Evolutionary conservation across 2,113 vertebrate species (phyloP), one percentile per base, ranked within the genome.

Genomic region (Odocoileus hemionus): DNA sequence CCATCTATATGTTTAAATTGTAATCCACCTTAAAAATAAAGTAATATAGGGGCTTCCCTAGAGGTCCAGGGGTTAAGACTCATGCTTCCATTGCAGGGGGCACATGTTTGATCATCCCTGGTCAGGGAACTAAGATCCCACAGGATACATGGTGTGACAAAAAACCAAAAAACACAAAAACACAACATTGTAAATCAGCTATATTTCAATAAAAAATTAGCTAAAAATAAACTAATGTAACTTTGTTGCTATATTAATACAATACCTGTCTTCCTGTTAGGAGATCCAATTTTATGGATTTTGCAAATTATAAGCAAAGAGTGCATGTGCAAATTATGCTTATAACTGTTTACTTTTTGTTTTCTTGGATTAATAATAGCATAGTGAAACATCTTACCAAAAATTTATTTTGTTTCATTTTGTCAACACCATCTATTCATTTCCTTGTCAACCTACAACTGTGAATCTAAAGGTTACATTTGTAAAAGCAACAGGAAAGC

Each of bases 381-480:
- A 58, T 2, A 84, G 21, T 13, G 8, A 50, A 92, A 83, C 7
- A n/a, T 91, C 96, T 94, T 47, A 74, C 23, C 36, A 60, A 45
- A 89, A 88, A 94, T 70, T 50, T 61, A n/a, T 87, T 95, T 70
- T 87, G 6, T 92, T 96, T 55, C 25, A 4, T 82, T 92, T 91
- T 93, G 47, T 11, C 90, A 50, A 13, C 43, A 50, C 30, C 21
- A 50, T 82, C 23, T 45, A 74, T 83, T 89, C 54, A 45, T 80
- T 95, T 91, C 91, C 94, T 70, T 78, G 28, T 93, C 88, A 91
- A 47, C 70, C 23, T 88, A 1, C 61, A 83, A 80, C 87, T 79
- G 89, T 91, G 67, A 95, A 76, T 74, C 28, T 43, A 82, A 57
- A 96, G 78, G 96, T 82, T 54, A 86, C 47, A 79, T 94, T 43